Percentiles rank a stretch among this genome's conserved stretches.
These are phyloP conservation scores for Notiomystis cincta DNA, from an alignment of 2,113 vertebrate genomes.

Conservation along the genomic window DNA sequence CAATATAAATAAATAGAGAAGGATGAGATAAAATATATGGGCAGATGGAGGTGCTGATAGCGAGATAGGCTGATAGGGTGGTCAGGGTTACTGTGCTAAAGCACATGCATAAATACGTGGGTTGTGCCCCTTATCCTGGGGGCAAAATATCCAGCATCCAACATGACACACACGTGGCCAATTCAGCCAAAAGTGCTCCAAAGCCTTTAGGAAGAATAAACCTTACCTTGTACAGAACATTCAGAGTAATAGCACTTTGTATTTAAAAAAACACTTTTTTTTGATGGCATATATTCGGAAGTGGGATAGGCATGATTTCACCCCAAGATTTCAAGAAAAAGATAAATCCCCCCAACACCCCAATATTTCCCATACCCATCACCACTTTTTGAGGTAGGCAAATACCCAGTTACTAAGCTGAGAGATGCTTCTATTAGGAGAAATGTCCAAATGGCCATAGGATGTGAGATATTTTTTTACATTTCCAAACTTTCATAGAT, in stretches of 20 bases:
- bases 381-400: not conserved
- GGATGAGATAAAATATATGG: conserved; percentile 16
- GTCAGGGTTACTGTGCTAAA: conserved; percentile 33
- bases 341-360: fast-evolving
- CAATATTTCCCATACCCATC: not conserved
- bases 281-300: not conserved
- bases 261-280: not conserved
- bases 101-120: conserved; percentile 35
- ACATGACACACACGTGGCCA: not conserved
- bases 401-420: not conserved
- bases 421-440: not conserved
- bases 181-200: not conserved
- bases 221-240: not conserved
- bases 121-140: conserved; percentile 23
- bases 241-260: not conserved
- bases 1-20: conserved; percentile 65
- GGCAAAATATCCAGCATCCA: conserved; percentile 41
- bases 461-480: not conserved
- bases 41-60: conserved; percentile 56
- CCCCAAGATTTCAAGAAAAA: not conserved
- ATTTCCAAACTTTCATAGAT: not conserved
- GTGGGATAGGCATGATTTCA: not conserved
- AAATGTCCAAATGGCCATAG: not conserved
- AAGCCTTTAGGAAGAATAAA: not conserved
- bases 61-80: conserved; percentile 27